These are phyloP conservation scores for Pseudococcus viburni DNA, from an alignment of 2,888 invertebrate genomes.

Conservation along the genomic window DNA sequence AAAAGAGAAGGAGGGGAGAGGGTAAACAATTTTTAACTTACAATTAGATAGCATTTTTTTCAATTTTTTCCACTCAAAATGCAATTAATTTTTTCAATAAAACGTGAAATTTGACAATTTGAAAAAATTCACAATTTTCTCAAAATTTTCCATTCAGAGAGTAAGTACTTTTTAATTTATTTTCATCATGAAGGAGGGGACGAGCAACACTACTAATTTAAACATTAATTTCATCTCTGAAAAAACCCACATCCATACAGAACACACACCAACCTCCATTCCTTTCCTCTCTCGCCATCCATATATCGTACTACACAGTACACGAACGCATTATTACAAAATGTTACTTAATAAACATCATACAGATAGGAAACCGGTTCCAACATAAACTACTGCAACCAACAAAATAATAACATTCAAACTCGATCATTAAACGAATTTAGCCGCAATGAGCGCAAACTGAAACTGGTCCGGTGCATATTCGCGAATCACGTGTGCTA, in stretches of 20 bases:
- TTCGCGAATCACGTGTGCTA: slow-evolving; percentile 7
- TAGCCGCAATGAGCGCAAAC: neutral
- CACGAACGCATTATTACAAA: slow-evolving; percentile 31
- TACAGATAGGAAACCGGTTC: neutral
- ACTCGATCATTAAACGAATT: slow-evolving; percentile 5
- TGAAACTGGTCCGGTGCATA: neutral
- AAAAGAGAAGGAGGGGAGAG: no score
- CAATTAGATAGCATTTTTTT: no score
- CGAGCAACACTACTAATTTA: no score
- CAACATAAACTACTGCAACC: neutral
- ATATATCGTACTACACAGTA: neutral
- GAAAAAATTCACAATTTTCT: no score
- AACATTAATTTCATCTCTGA: neutral
- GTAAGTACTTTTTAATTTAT: no score
- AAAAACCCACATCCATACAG: neutral
- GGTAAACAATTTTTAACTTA: no score
- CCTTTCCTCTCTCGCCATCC: neutral
- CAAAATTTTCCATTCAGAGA: no score
- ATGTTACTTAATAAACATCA: slow-evolving; percentile 18
- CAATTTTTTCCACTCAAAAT: no score
- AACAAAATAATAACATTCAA: neutral
- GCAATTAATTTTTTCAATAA: no score
- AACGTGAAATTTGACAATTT: no score
- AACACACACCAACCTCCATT: neutral
- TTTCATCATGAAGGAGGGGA: no score